phyloP scores from a whole-genome alignment of 2,888 invertebrate species.

The Hoplodrina blanda region DNA sequence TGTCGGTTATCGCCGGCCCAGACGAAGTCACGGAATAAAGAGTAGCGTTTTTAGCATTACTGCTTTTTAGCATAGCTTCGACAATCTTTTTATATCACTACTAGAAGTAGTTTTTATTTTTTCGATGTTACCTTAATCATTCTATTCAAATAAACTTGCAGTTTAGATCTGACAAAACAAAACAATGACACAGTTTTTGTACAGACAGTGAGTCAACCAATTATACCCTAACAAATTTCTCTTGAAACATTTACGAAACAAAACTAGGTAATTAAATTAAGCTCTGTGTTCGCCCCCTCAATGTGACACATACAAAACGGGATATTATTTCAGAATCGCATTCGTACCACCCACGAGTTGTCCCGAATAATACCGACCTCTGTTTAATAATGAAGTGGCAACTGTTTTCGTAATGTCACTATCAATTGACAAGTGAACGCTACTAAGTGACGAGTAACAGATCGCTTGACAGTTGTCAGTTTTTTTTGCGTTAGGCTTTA shows the following conservation, averaged over 20 bases:
- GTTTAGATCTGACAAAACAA: neutral
- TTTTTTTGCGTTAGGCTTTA: conserved; percentile 9
- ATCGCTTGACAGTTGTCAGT: conserved; percentile 37
- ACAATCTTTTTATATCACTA: too few species aligned
- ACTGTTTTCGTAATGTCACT: conserved; percentile 66
- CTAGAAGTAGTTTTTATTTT: too few species aligned
- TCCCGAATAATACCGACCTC: conserved; percentile 72
- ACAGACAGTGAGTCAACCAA: conserved; percentile 36
- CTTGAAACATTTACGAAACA: conserved; percentile 37
- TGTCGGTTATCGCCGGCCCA: too few species aligned
- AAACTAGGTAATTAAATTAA: conserved; percentile 55
- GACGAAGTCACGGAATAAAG: too few species aligned
- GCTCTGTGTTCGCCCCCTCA: conserved; percentile 58
- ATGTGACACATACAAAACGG: conserved; percentile 63
- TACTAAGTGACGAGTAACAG: conserved; percentile 59
- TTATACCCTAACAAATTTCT: conserved; percentile 39
- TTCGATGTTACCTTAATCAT: too few species aligned
- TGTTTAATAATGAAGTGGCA: conserved; percentile 57
- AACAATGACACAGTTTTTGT: neutral
- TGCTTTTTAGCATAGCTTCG: too few species aligned
- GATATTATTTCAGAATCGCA: conserved; percentile 59
- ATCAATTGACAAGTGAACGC: conserved; percentile 63
- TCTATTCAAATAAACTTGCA: neutral
- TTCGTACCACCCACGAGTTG: conserved; percentile 68
- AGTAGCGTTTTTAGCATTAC: too few species aligned